phyloP scores from a whole-genome alignment of 2,888 invertebrate genomes.

The Acronicta psi region DNA sequence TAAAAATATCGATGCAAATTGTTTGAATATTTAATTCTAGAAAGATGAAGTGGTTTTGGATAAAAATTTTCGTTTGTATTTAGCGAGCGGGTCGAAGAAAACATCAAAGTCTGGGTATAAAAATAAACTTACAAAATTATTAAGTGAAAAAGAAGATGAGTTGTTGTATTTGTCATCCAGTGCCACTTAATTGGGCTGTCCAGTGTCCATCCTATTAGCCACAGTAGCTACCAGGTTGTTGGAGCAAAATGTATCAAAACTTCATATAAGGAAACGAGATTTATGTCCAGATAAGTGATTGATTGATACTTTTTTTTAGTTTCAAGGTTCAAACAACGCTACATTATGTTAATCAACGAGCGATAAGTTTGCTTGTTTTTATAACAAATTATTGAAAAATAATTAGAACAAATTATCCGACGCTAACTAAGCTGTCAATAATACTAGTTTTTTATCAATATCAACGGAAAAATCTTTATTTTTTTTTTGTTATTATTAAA shows the following conservation, averaged over 20 bases:
- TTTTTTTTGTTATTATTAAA: not conserved
- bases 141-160: too few species aligned
- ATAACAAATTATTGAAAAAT: constrained; percentile 39
- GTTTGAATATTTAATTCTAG: too few species aligned
- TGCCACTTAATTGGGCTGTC: too few species aligned
- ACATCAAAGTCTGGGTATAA: too few species aligned
- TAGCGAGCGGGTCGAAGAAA: too few species aligned
- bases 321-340: constrained; percentile 35
- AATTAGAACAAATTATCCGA: constrained; percentile 46
- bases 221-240: too few species aligned
- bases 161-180: too few species aligned
- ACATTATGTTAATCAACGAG: constrained; percentile 47
- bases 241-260: not conserved
- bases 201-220: too few species aligned
- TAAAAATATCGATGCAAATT: too few species aligned
- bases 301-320: constrained; percentile 24
- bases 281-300: constrained; percentile 40
- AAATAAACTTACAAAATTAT: too few species aligned
- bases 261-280: constrained; percentile 40
- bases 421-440: constrained; percentile 37
- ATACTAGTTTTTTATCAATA: constrained; percentile 21
- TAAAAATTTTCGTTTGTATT: too few species aligned
- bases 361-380: constrained; percentile 41
- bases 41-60: too few species aligned
- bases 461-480: constrained; percentile 10